Evolutionary conservation across 2,888 invertebrate species (phyloP), one percentile per base, ranked within the genome.

Genomic region (Osedax fenrisi): DNA sequence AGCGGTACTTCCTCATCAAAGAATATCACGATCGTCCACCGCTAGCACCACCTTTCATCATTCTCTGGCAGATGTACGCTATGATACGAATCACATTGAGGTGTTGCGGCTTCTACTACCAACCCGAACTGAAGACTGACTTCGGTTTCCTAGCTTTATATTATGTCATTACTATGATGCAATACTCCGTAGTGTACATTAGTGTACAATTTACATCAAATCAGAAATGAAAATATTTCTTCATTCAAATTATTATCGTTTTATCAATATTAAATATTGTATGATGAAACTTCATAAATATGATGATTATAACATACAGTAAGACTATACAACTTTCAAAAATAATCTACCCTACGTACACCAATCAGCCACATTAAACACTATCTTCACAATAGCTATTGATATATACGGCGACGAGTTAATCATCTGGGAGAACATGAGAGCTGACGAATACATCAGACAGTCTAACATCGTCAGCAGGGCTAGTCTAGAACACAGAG

Each of bases 391-490:
- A 41, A 41, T 10, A 41, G 41, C 41, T 5, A 41, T 41, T 17
- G 17, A 41, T 41, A 41, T 41, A 41, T 41, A 5, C 17, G 41
- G 41, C 70, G 80, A 80, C 59, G 79, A 83, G 75, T 74, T 84
- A 71, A 78, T 82, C 1, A 80, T 83, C 75, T 84, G 84, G 84
- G 84, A 84, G 76, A 81, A 83, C 76, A 79, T 83, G 72, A 82
- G 82, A 69, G 82, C 82, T 2, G 83, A 83, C 73, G 80, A 81
- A 3, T 84, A 81, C 75, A 77, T 81, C 56, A 78, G 81, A 27
- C 79, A 80, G n/a, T 77, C 77, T 3, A 79, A 82, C 75, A 77
- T 77, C 13, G 73, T 76, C 5, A 80, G 80, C 25, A 75, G 76
- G 10, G 78, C 80, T 64, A 81, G 78, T 27, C 76, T 81, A 27